These are phyloP conservation scores for Neocloeon triangulifer DNA, from an alignment of 1,140 invertebrate genomes.

Conservation along the genomic window DNA sequence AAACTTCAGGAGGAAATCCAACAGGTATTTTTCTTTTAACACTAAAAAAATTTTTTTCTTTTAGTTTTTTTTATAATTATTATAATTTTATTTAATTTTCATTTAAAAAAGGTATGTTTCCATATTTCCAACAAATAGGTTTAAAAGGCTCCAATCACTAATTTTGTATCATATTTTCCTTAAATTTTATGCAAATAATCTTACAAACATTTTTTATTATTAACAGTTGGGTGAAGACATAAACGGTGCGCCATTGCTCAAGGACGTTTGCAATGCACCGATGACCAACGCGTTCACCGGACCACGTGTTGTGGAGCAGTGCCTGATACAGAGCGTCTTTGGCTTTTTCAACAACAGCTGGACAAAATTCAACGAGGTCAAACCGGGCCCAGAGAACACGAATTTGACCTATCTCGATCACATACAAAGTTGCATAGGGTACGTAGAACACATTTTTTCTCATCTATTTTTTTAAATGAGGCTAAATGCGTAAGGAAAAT, in stretches of 20 bases:
- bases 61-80: too few species aligned
- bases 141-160: too few species aligned
- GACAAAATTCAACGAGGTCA: slow-evolving; percentile 18
- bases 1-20: slow-evolving; percentile 34
- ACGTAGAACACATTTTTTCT: too few species aligned
- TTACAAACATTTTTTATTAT: too few species aligned
- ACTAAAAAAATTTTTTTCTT: slow-evolving; percentile 6
- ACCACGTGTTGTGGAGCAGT: slow-evolving; percentile 29
- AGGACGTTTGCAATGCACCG: slow-evolving; percentile 68
- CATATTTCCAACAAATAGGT: neutral
- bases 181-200: too few species aligned
- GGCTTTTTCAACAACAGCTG: slow-evolving; percentile 54
- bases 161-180: too few species aligned
- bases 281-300: slow-evolving; percentile 37
- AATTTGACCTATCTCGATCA: slow-evolving; percentile 21
- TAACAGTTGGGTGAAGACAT: slow-evolving; percentile 20
- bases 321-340: slow-evolving; percentile 54
- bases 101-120: too few species aligned
- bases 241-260: slow-evolving; percentile 26
- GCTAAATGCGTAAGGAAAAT: too few species aligned
- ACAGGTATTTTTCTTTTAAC: slow-evolving; percentile 13
- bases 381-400: slow-evolving; percentile 2
- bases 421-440: slow-evolving; percentile 16
- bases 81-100: too few species aligned
- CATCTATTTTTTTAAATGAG: too few species aligned